Base-by-base conservation (phyloP, 2,113 vertebrate species). In the Oryzias curvinotus region DNA sequence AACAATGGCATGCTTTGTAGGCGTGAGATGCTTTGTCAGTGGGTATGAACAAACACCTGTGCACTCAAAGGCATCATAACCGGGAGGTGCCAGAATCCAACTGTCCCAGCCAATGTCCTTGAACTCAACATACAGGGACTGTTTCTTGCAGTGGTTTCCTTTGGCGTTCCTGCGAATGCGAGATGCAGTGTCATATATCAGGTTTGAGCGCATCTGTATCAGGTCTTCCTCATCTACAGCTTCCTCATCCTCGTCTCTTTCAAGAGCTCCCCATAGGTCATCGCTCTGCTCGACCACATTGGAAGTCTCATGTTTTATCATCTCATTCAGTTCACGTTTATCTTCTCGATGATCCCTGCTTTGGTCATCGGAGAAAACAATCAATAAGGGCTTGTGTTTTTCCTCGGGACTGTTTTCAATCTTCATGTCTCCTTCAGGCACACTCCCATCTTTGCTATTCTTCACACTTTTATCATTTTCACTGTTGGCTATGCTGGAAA, bases 51-150 rank as follows among this genome's bases (percentile, higher is more conserved):
- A 99, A 28, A 92, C 82, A 1, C 97, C 97, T 0, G 92, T 89
- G 65, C 97, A 99, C 79, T 99, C 96, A 0, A 92, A 99, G 4
- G 97, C 97, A 59, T 99, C 97, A 0, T 99, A 99, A 4, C 95
- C 94, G 0, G 91, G 76, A 0, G 97, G 97, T 0, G 96, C 97
- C 0, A 99, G 93, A 85, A 99, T 97, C 97, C 97, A 99, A 43
- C 93, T 97, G 79, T 99, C 96, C 97, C 97, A 99, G 10, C 96
- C 96, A 0, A 99, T 99, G 66, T 99, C 97, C 78, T 98, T 98
- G 89, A 99, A 99, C 80, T 98, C 95, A 0, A 99, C 96, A 18
- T 94, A 96, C 43, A 99, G 93, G 0, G 96, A 93, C 10, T 92
- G 95, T 69, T 93, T 96, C 83, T 96, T 97, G 88, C 97, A 99